These are phyloP conservation scores for Hyalella azteca DNA, from an alignment of 2,888 invertebrate genomes.

Conservation along the genomic window DNA sequence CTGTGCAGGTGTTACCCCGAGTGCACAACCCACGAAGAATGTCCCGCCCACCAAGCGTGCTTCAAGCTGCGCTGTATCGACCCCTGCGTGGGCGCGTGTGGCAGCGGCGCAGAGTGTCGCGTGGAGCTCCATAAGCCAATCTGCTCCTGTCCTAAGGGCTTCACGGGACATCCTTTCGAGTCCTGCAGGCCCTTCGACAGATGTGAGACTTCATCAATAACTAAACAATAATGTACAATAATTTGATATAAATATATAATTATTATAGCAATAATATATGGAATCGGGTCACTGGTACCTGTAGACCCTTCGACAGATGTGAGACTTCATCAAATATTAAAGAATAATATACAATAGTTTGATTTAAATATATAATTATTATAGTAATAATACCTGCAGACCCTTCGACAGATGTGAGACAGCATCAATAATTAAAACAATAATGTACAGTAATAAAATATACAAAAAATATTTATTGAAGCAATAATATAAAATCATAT, in stretches of 20 bases:
- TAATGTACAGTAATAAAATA: background rate
- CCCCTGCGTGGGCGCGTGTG: conserved; percentile 80
- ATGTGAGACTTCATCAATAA: conserved; percentile 46
- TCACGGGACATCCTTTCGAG: conserved; percentile 60
- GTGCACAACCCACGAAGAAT: conserved; percentile 79
- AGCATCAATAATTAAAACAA: background rate
- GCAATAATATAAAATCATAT: too few species aligned
- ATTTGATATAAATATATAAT: background rate
- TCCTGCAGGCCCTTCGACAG: conserved; percentile 50
- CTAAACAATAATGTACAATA: background rate
- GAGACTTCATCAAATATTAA: background rate
- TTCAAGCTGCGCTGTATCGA: conserved; percentile 81
- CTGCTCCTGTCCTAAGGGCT: conserved; percentile 71
- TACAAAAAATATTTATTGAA: background rate
- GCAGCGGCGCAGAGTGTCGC: conserved; percentile 77
- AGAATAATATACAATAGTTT: background rate
- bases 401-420: conserved; percentile 49
- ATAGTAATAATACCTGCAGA: conserved; percentile 49
- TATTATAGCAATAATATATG: too few species aligned
- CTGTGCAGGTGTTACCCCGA: conserved; percentile 76
- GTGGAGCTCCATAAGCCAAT: conserved; percentile 78
- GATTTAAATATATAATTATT: background rate
- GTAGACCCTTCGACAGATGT: conserved; percentile 53
- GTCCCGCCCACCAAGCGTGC: conserved; percentile 75
- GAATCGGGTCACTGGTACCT: too few species aligned